Base-by-base conservation (phyloP, 2,113 vertebrate genomes). In the Aegypius monachus region DNA sequence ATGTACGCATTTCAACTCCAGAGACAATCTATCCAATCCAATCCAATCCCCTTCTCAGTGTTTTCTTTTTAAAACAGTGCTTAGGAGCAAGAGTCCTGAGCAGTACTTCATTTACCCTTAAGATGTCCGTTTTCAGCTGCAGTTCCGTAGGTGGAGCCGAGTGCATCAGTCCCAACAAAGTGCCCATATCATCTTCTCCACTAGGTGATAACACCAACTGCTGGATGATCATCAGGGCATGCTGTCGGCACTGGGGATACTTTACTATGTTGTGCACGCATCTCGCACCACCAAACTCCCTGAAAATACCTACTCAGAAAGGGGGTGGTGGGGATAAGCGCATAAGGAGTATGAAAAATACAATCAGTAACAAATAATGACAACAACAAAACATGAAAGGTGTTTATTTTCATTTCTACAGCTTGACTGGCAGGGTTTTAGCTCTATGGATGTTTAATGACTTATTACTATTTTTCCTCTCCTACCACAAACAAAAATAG, bases 121-220 rank as follows among this genome's bases (percentile, higher is more conserved):
- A 97, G 91, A 99, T 99, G 96, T 99, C 99, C 0, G 99, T 99
- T 98, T 99, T 99, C 78, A 99, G 97, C 98, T 99, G 99, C 67
- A 99, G 96, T 31, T 99, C 99, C 0, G 98, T 98, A 18, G 99
- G 98, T 3, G 99, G 99, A 3, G 99, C 99, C 0, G 99, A 99
- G 96, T 99, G 99, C 99, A 99, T 99, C 66, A 99, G 97, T 29
- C 99, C 99, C 94, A 99, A 97, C 87, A 99, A 98, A 0, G 99
- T 99, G n/a, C 99, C 99, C 99, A 99, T 99, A 95, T 99, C 99
- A 4, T 99, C 99, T 5, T 99, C 99, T 3, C 99, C 99, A 10
- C 99, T 99, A 10, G 99, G 99, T 5, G 99, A 99, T 42, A 99
- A 95, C 79, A 99, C 99, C 93, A 99, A 87, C 97, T 99, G 99